These are phyloP conservation scores for Coelogynopora nodosa DNA, from an alignment of 2,888 invertebrate genomes.

Conservation along the genomic window DNA sequence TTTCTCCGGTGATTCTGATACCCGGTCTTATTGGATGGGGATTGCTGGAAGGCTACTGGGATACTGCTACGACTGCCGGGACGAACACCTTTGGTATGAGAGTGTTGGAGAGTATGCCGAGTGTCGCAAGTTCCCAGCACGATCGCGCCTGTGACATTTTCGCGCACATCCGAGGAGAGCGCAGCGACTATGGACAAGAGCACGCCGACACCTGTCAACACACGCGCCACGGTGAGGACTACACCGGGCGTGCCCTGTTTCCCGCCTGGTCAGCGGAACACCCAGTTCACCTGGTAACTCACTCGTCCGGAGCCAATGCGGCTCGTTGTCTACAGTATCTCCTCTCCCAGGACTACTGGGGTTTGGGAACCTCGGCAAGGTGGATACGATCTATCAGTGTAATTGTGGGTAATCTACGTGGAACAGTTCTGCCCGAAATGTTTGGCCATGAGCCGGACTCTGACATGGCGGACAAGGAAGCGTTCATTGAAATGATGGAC, in stretches of 20 bases:
- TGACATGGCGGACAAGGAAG: conserved; percentile 27
- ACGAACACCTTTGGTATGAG: conserved; percentile 34
- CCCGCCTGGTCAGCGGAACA: conserved; percentile 41
- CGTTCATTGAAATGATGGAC: conserved; percentile 34
- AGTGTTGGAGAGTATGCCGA: neutral
- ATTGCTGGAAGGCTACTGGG: conserved; percentile 40
- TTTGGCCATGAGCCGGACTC: conserved; percentile 34
- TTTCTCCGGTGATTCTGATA: conserved; percentile 41
- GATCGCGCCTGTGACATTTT: conserved; percentile 44
- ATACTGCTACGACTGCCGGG: conserved; percentile 19
- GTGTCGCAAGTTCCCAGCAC: conserved; percentile 44
- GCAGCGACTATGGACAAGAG: conserved; percentile 40
- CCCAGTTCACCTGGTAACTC: conserved; percentile 43
- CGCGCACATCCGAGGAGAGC: conserved; percentile 31
- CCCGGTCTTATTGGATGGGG: conserved; percentile 44
- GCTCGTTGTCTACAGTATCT: conserved; percentile 40
- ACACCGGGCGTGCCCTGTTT: conserved; percentile 9
- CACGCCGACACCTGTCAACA: conserved; percentile 21
- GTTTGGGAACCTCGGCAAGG: conserved; percentile 22
- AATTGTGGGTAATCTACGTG: conserved; percentile 41
- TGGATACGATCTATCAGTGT: conserved; percentile 43
- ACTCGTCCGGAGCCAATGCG: conserved; percentile 42
- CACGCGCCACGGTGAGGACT: conserved; percentile 41
- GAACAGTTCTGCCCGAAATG: conserved; percentile 33
- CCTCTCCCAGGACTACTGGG: conserved; percentile 38